Conservation (phyloP, 1,140 invertebrate species). For the Habropoda laboriosa region DNA sequence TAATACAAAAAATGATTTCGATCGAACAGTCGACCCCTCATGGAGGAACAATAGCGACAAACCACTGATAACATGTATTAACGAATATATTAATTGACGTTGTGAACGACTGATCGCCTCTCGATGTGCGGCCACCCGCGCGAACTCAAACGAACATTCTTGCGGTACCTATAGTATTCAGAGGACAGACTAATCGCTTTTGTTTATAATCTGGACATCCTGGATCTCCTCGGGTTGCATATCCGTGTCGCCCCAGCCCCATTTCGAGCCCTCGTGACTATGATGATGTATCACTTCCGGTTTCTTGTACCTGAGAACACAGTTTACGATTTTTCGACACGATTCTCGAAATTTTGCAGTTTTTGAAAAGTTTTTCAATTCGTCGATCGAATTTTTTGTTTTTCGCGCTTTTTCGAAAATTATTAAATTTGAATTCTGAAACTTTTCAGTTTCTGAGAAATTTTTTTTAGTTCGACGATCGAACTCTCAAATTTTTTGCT, state of each 20-base stretch:
- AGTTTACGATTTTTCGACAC: background rate
- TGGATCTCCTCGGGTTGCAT: conserved; percentile 83
- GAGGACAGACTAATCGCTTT: conserved; percentile 65
- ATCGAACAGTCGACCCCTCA: background rate
- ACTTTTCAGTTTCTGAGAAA: too few species aligned
- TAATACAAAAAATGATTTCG: background rate
- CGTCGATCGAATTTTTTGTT: background rate
- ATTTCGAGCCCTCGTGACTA: conserved; percentile 81
- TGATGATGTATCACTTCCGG: conserved; percentile 68
- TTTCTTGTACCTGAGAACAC: conserved; percentile 21
- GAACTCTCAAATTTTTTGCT: too few species aligned
- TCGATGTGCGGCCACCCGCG: background rate
- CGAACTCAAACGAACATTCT: background rate
- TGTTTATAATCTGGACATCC: conserved; percentile 76
- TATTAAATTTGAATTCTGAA: too few species aligned
- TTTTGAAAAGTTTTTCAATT: too few species aligned
- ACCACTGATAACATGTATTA: background rate
- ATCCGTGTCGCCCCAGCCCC: conserved; percentile 86
- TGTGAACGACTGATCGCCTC: conserved; percentile 26
- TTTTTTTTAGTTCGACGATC: too few species aligned
- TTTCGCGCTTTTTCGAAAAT: too few species aligned
- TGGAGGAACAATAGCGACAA: conserved; percentile 17
- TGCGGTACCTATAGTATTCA: background rate
- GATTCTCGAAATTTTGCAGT: conserved; percentile 18
- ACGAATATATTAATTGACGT: conserved; percentile 61